These are phyloP conservation scores for Melanerpes aurifrons DNA, from an alignment of 2,113 vertebrate species.

Conservation along the genomic window DNA sequence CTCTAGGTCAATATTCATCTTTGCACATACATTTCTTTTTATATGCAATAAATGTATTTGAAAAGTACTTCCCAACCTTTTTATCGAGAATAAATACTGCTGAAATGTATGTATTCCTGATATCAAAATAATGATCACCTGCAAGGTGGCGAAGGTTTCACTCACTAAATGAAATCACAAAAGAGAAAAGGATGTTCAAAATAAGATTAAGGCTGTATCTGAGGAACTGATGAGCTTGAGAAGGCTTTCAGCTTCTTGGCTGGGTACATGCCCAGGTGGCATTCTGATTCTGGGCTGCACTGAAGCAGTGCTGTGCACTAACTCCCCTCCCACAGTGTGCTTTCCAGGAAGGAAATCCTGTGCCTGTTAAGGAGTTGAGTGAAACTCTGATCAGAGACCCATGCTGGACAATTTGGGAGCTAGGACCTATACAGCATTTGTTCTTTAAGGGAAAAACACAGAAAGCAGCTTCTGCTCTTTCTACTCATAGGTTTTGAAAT, in stretches of 20 bases:
- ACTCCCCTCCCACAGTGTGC: fast-evolving
- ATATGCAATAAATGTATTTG: background rate
- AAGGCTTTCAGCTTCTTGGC: background rate
- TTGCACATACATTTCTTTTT: background rate
- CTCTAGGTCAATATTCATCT: background rate
- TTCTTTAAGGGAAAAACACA: background rate
- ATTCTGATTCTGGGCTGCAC: background rate
- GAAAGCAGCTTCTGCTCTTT: background rate
- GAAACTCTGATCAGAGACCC: background rate
- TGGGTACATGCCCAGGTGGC: background rate
- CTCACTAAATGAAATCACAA: background rate
- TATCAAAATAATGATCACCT: background rate
- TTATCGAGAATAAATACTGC: background rate
- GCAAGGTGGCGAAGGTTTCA: background rate
- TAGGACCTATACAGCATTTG: background rate
- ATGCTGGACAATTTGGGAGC: background rate
- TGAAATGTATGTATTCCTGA: background rate
- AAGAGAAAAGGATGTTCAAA: background rate
- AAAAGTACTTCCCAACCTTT: background rate
- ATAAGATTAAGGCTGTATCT: background rate
- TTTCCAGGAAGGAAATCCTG: background rate
- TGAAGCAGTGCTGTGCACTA: background rate
- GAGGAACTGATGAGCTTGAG: background rate
- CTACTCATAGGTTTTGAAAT: background rate
- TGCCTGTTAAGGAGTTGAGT: background rate